Conservation (phyloP, 2,113 vertebrate genomes). For the Pogona vitticeps region DNA sequence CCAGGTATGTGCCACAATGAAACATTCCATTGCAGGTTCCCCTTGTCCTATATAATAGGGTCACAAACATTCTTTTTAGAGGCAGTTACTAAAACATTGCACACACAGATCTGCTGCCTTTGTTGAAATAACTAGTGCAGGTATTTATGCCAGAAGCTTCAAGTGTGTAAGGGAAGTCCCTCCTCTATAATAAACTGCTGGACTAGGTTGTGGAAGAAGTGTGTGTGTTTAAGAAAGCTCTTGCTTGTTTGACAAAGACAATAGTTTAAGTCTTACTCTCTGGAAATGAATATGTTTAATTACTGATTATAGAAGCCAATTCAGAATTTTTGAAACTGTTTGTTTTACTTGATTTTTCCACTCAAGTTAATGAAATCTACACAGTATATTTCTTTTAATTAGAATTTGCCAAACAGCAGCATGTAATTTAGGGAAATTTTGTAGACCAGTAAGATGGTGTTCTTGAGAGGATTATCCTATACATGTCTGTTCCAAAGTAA, state of each 20-base stretch:
- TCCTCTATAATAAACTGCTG: background rate
- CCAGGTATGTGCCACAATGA: background rate
- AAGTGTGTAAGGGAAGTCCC: background rate
- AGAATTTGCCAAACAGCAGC: background rate
- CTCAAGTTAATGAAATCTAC: background rate
- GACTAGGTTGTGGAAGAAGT: background rate
- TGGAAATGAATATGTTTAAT: background rate
- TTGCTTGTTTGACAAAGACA: background rate
- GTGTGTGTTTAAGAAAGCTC: too few species aligned
- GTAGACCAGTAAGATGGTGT: background rate
- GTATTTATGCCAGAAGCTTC: background rate
- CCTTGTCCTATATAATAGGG: background rate
- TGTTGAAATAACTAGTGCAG: background rate
- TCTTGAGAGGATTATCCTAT: constrained; percentile 6
- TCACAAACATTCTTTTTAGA: background rate
- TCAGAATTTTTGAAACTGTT: constrained; percentile 2
- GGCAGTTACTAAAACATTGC: background rate
- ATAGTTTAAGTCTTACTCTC: background rate
- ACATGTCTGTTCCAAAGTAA: background rate
- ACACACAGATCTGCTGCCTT: background rate
- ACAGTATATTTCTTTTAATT: constrained; percentile 16
- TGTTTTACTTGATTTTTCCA: background rate
- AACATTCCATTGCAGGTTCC: background rate
- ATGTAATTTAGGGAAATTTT: background rate
- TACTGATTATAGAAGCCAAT: constrained; percentile 3